Percentiles rank a stretch among this genome's conserved stretches.
Evolutionary conservation across 2,888 invertebrate genomes (phyloP).

Genomic region (Drosophila planitibia): DNA sequence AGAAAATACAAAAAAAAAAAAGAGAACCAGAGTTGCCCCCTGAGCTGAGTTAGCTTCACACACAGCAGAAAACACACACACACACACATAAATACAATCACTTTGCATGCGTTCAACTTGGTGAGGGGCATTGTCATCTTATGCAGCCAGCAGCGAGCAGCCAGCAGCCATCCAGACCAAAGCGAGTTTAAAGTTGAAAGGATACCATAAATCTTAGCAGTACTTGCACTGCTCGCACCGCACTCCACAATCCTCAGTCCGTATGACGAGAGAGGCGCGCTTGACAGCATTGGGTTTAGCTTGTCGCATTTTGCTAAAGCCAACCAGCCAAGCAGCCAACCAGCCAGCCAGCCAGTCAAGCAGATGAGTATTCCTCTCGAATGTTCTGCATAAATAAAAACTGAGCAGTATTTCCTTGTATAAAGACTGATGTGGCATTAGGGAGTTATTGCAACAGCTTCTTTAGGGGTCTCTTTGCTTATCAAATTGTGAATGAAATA

Average conservation of each 20-base stretch:
- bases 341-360: neutral
- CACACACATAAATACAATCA: slow-evolving; percentile 6
- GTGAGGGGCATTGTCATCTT: slow-evolving; percentile 39
- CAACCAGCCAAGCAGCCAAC: neutral
- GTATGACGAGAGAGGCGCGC: slow-evolving; percentile 31
- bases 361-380: slow-evolving; percentile 8
- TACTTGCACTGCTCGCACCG: neutral
- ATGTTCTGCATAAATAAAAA: slow-evolving; percentile 32
- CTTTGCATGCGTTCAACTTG: slow-evolving; percentile 66
- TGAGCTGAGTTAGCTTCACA: slow-evolving; percentile 36
- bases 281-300: slow-evolving; percentile 57
- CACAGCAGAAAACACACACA: neutral
- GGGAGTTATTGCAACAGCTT: slow-evolving; percentile 41
- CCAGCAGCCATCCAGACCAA: slow-evolving; percentile 32
- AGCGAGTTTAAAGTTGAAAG: slow-evolving; percentile 81
- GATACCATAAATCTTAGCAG: slow-evolving; percentile 80
- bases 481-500: slow-evolving; percentile 30
- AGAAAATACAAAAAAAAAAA: slow-evolving; percentile 4
- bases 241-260: neutral
- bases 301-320: slow-evolving; percentile 44
- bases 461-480: slow-evolving; percentile 3
- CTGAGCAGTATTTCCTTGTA: slow-evolving; percentile 24
- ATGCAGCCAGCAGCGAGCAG: slow-evolving; percentile 24
- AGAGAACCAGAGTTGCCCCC: slow-evolving; percentile 36
- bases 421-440: slow-evolving; percentile 53